Evolutionary conservation across 2,888 invertebrate genomes (phyloP), one percentile per base, ranked within the genome.

Genomic region (Protophormia terraenovae): DNA sequence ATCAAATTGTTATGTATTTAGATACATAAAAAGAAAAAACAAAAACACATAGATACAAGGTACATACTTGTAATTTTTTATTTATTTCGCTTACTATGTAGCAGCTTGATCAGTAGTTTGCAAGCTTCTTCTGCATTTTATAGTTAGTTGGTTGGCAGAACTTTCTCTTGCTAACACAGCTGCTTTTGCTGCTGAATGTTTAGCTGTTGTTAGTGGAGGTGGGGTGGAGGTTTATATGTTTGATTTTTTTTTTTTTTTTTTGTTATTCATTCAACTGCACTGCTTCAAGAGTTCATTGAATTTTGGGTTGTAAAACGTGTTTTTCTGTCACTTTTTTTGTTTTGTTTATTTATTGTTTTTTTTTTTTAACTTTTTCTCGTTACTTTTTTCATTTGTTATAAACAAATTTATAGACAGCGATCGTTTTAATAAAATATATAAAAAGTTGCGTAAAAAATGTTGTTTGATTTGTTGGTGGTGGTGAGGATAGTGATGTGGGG

Each of bases 141-240:
- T 73, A 81, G 67, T 53, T 73, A 80, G 66, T 66, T 75, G 83
- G 29, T 32, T 66, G 75, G 82, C 82, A 82, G 82, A 82, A 85
- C 85, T 85, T 85, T 85, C 85, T 85, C 85, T 82, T 82, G 64
- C 78, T 64, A 64, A 78, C 82, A 85, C 85, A 71, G 55, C 41
- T n/a, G 29, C 24, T 45, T n/a, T n/a, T 19, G 19, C 16, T 16
- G n/a, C 16, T 45, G 27, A 71, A 58, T 53, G 12, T 50, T 60
- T 22, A 60, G 60, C 38, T 41, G 77, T 22, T 69, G 35, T 0
- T 58, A 24, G 55, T 24, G 64, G 41, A 22, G 10, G 3, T 6
- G 12, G 22, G 50, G 24, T n/a, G n/a, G n/a, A n/a, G n/a, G n/a
- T n/a, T n/a, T n/a, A n/a, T n/a, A n/a, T n/a, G 50, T 22, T 4